These are phyloP conservation scores for Aethina tumida DNA, from an alignment of 1,140 invertebrate species.

Conservation along the genomic window DNA sequence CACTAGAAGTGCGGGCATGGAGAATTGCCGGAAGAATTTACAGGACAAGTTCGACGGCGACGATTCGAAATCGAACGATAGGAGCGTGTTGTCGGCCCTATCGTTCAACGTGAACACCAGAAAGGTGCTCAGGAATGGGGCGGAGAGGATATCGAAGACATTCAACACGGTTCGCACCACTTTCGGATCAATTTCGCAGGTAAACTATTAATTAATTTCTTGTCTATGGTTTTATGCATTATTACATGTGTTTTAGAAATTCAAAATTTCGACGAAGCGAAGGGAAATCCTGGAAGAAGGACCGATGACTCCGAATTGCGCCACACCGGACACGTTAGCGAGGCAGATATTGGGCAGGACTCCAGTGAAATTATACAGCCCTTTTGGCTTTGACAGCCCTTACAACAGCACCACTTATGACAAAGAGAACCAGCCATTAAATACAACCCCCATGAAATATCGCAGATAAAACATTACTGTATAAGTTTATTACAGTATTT, in stretches of 20 bases:
- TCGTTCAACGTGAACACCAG: conserved; percentile 34
- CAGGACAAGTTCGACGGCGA: conserved; percentile 22
- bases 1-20: conserved; percentile 14
- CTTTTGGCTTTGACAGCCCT: conserved; percentile 52
- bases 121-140: conserved; percentile 40
- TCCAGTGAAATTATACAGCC: conserved; percentile 53
- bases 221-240: conserved; percentile 18
- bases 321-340: conserved; percentile 42
- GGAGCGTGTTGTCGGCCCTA: conserved; percentile 29
- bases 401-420: conserved; percentile 20
- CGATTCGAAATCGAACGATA: conserved; percentile 13
- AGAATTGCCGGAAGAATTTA: conserved; percentile 22
- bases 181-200: conserved; percentile 49
- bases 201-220: conserved; percentile 22
- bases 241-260: conserved; percentile 26
- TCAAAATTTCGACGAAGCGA: conserved; percentile 45
- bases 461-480: too few relatives aligned
- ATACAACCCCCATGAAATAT: too few relatives aligned
- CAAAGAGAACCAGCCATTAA: conserved; percentile 25
- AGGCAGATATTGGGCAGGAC: conserved; percentile 47
- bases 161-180: conserved; percentile 46
- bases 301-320: conserved; percentile 38
- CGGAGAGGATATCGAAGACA: conserved; percentile 47
- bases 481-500: too few relatives aligned
- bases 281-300: conserved; percentile 47